A percentile compares a stretch with the other conserved stretches of the same genome.
Conservation (phyloP, 2,888 invertebrate species). For the Alloscopus bannaensis region DNA sequence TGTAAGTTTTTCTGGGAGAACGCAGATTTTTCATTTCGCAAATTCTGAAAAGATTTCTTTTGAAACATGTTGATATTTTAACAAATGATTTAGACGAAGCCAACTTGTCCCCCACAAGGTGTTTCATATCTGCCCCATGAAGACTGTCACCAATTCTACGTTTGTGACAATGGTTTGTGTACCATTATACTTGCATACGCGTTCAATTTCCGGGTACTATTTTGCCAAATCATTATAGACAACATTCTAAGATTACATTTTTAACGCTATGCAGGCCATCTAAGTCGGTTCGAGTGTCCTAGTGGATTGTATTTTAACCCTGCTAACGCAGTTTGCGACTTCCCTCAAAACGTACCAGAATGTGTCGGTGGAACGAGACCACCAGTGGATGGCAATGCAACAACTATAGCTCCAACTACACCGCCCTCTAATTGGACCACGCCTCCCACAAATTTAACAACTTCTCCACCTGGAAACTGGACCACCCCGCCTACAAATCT, state of each 20-base stretch:
- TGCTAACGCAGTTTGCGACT: conserved; percentile 33
- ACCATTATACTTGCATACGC: no score
- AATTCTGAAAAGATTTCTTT: no score
- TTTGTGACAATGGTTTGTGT: conserved; percentile 38
- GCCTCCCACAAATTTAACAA: neutral
- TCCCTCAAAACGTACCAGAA: conserved; percentile 41
- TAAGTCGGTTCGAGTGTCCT: conserved; percentile 34
- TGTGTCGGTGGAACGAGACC: conserved; percentile 44
- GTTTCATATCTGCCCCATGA: conserved; percentile 12
- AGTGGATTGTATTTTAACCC: conserved; percentile 34
- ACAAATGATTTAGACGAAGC: no score
- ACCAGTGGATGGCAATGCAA: conserved; percentile 12
- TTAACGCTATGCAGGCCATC: no score
- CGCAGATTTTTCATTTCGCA: no score
- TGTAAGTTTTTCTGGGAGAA: no score
- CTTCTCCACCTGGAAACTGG: neutral
- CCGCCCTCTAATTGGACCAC: neutral
- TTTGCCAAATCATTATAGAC: no score
- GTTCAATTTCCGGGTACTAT: no score
- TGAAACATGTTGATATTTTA: no score
- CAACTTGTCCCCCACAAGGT: conserved; percentile 48
- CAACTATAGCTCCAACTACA: conserved; percentile 4
- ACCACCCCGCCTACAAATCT: neutral
- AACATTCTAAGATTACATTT: no score
- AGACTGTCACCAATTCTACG: conserved; percentile 35